Percentiles rank a stretch among this genome's conserved stretches.
Conservation (phyloP, 2,113 vertebrate species). For the Addax nasomaculatus region DNA sequence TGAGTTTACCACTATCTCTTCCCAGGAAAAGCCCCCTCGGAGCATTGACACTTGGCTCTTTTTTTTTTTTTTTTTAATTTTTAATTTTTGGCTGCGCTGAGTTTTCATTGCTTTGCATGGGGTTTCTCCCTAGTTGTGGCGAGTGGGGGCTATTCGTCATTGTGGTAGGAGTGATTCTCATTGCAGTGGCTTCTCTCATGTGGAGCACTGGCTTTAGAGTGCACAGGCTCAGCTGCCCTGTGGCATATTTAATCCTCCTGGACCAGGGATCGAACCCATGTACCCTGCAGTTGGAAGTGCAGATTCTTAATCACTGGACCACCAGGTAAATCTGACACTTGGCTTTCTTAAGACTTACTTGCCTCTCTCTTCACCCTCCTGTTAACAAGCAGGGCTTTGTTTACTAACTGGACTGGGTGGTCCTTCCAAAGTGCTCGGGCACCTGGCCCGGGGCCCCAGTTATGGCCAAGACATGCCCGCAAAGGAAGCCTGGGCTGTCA, state of each 20-base stretch:
- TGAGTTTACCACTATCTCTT: too few relatives aligned
- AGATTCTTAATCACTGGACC: background rate
- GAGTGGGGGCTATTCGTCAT: background rate
- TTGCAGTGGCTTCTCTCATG: background rate
- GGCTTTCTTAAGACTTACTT: background rate
- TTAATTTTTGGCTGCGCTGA: background rate
- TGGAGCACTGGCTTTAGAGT: background rate
- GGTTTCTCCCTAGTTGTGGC: background rate
- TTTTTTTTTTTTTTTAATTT: rapidly evolving
- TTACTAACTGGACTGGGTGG: background rate
- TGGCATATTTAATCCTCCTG: background rate
- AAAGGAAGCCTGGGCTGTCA: background rate
- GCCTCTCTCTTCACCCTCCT: background rate
- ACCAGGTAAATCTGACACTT: background rate
- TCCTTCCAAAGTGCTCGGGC: background rate
- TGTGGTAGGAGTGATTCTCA: background rate
- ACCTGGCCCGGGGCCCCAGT: background rate
- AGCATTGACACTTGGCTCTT: background rate
- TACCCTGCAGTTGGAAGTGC: background rate
- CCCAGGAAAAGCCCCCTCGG: background rate
- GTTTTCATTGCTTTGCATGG: background rate
- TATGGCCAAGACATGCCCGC: background rate
- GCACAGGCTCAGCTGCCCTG: background rate
- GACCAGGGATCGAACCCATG: background rate
- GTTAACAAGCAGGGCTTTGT: background rate